Evolutionary conservation across 2,888 invertebrate genomes (phyloP), one percentile per base, ranked within the genome.

Genomic region (Nomada ferruginata): DNA sequence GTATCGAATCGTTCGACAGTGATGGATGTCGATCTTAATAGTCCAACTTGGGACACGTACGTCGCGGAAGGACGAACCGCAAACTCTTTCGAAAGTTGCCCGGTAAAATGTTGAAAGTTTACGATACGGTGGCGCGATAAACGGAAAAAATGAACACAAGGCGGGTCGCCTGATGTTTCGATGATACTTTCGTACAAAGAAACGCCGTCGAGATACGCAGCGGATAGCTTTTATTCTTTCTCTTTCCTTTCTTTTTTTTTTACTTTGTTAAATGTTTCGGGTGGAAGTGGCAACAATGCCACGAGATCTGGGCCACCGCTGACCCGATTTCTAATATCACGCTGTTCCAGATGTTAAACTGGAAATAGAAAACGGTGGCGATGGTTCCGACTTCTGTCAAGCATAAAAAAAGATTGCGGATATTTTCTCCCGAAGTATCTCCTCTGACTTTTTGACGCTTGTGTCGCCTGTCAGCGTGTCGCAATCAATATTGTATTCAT

Each of bases 11-110:
- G 73, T 84, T 71, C 84, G 76, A 91, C 91, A 90, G 86, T 91
- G 91, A 92, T 91, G 84, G 90, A 91, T 91, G 89, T 85, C 86
- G 86, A 89, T 90, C 90, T 89, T 90, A 91, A 91, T 90, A 91
- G 90, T 91, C 88, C 61, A 23, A 75, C 74, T 52, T 15, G 60
- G 73, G 78, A 80, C 72, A 68, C 63, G 72, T 47, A 72, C 70
- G 53, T 53, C 76, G 29, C 44, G 57, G 50, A 18, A 42, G 57
- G 26, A 20, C 55, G 60, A 71, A 36, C 61, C 66, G 23, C 66
- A 57, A 77, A 71, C 72, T 71, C 59, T 36, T 11, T 72, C 15
- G 47, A 64, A 72, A 80, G 57, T 80, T 80, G 66, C 29, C 0
- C 29, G 72, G 18, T 36, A 59, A 78, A 78, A 59, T 73, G 68